Evolutionary conservation across 2,113 vertebrate genomes (phyloP).

Genomic region (Gopherus flavomarginatus): DNA sequence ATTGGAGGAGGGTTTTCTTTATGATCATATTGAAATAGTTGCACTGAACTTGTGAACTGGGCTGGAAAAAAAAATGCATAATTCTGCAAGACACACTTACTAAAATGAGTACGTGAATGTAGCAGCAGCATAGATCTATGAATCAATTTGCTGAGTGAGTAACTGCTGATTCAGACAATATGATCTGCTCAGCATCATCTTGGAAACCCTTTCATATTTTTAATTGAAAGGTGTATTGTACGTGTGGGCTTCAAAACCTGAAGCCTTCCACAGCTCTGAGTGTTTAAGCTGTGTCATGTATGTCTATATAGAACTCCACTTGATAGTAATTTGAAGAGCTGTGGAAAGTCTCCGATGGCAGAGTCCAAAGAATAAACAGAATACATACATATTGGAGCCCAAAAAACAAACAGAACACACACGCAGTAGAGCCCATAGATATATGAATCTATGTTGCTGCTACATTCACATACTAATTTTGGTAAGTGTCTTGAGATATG

Average conservation of each 20-base stretch:
- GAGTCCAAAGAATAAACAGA: background rate
- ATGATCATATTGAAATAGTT: background rate
- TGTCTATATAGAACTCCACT: background rate
- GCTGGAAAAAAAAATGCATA: background rate
- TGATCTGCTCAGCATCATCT: background rate
- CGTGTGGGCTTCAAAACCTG: background rate
- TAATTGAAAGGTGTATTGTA: background rate
- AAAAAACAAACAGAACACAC: background rate
- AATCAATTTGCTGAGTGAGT: background rate
- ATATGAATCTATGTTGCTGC: background rate
- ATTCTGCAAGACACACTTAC: background rate
- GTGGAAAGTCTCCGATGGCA: background rate
- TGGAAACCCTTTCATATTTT: background rate
- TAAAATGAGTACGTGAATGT: background rate
- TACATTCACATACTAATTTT: background rate
- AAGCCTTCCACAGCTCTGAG: background rate
- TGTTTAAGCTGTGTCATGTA: background rate
- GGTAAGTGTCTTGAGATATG: background rate
- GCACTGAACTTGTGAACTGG: background rate
- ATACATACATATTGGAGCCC: background rate
- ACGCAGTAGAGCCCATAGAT: background rate
- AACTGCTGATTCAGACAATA: background rate
- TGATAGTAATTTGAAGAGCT: background rate
- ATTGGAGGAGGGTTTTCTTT: background rate
- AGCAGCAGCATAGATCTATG: background rate